A percentile compares a stretch with the other conserved stretches of the same genome.
phyloP scores from a whole-genome alignment of 64 coral and sea anemone species.

The Dendrophyllia cribrosa region DNA sequence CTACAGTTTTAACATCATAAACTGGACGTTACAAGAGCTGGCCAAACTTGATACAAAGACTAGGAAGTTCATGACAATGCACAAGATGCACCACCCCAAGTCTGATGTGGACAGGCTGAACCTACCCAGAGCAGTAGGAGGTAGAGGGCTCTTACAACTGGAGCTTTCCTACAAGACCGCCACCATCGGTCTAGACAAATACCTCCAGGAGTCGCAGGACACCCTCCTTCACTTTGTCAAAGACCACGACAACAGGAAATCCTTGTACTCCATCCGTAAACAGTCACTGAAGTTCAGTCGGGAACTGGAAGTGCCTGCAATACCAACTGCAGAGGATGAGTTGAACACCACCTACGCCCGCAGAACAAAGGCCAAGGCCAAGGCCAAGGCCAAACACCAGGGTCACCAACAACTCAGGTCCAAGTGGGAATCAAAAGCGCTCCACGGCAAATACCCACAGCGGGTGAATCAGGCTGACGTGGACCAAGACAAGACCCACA shows the following conservation, averaged over 20 bases:
- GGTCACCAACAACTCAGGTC: background rate
- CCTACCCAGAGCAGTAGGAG: conserved; percentile 11
- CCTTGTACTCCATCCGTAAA: no score
- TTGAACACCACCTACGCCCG: background rate
- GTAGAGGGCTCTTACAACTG: conserved; percentile 29
- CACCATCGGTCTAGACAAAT: no score
- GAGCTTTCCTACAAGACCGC: background rate
- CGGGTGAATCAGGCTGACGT: background rate
- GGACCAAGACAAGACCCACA: background rate
- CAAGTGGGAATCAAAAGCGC: background rate
- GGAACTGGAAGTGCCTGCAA: no score
- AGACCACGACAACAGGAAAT: no score
- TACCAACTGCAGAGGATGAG: no score
- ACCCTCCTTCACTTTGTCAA: no score
- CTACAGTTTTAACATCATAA: conserved; percentile 38
- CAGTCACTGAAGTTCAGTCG: no score
- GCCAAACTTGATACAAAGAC: conserved; percentile 26
- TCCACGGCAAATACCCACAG: background rate
- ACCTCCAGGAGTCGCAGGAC: no score
- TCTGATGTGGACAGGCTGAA: conserved; percentile 51
- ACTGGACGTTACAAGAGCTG: conserved; percentile 22
- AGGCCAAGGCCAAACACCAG: background rate
- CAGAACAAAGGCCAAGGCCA: background rate
- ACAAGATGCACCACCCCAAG: conserved; percentile 51
- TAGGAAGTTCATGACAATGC: conserved; percentile 26